Conservation (phyloP, 2,797 vertebrate genomes). For the Mionectes olivaceus region DNA sequence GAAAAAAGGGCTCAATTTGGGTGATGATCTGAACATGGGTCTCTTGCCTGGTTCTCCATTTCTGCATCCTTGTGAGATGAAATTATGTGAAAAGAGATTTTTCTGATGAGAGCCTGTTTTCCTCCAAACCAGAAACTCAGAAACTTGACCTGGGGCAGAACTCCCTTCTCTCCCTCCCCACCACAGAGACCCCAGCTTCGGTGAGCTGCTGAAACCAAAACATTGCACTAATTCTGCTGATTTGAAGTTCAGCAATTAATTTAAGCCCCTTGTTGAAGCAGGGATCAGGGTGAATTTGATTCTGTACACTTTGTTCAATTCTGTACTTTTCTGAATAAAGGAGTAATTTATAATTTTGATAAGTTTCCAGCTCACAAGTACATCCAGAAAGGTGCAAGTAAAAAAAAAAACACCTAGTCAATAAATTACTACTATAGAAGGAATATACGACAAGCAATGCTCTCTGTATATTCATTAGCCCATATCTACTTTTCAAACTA, state of each 20-base stretch:
- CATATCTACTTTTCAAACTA: constrained; percentile 53
- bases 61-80: background rate
- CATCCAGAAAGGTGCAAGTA: background rate
- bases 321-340: constrained; percentile 19
- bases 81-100: background rate
- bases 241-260: background rate
- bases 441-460: constrained; percentile 31
- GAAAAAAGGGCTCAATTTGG: background rate
- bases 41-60: background rate
- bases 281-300: background rate
- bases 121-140: background rate
- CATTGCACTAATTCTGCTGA: background rate
- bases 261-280: constrained; percentile 4
- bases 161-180: background rate
- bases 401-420: background rate
- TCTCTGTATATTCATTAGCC: constrained; percentile 61
- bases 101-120: background rate
- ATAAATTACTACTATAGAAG: constrained; percentile 62
- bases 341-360: background rate
- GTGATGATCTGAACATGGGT: background rate
- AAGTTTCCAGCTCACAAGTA: constrained; percentile 19
- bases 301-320: background rate
- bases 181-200: background rate
- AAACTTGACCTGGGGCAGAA: background rate
- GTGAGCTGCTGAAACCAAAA: background rate